Base-by-base conservation (phyloP, 1,140 invertebrate genomes). In the Zaprionus camerounensis region DNA sequence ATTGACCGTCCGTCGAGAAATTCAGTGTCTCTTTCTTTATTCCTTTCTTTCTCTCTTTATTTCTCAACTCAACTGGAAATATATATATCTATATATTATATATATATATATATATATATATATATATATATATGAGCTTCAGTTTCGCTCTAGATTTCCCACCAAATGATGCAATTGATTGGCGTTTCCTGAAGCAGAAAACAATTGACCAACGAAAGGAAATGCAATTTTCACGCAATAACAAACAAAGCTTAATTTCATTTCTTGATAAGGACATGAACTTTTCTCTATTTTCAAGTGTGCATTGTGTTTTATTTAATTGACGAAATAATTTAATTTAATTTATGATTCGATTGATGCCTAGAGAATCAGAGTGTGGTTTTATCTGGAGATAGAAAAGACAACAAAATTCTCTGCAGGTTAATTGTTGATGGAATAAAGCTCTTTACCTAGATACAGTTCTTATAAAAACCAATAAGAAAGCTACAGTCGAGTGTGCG, bases 141-240 rank as follows among this genome's bases (percentile, higher is more conserved):
- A 51, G n/a, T 51, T 51, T 51, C 20, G 46, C 12, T 13, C 46
- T 12, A 5, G 20, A 51, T 51, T 24, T 24, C 20, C 7, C n/a
- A 20, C 41, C 20, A 11, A 13, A 11, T 11, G 20, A 12, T 51
- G 46, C 46, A 20, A 13, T 51, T 51, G 46, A 51, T 51, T 51
- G 46, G 46, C 41, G 41, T 17, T 46, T n/a, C 15, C 22, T 13
- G 20, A 13, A 24, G 46, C 20, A 20, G 12, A 49, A 22, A 49
- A 51, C 41, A 17, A 44, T 44, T n/a, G 41, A 44, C 2, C 41
- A 22, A 51, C 11, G 31, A 12, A 24, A 51, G 46, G 9, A 22
- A 24, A 22, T 51, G 46, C 22, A 51, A 24, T 51, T 51, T 51
- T 51, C 46, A 24, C 46, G 12, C 46, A 51, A 51, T 46, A 51